Evolutionary conservation across 2,113 vertebrate species (phyloP).

Genomic region (Hippoglossus stenolepis): DNA sequence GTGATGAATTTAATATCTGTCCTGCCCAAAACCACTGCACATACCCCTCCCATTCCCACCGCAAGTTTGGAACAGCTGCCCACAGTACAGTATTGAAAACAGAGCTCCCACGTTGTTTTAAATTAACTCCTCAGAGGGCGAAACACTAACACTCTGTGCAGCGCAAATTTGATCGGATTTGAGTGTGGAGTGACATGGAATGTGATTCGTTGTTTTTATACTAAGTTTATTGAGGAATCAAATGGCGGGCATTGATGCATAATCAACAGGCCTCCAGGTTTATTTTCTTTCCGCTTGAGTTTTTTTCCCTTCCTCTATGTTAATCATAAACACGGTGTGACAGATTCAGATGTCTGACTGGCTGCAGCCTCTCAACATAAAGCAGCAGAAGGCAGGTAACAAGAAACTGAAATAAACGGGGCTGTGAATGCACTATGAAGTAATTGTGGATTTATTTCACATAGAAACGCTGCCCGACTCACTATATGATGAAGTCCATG

Average conservation of each 20-base stretch:
- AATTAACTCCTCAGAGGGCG: constrained; percentile 38
- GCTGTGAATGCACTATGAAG: not conserved
- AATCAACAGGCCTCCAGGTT: constrained; percentile 54
- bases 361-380: constrained; percentile 36
- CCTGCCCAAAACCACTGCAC: constrained; percentile 39
- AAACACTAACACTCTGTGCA: constrained; percentile 38
- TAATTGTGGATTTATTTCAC: constrained; percentile 33
- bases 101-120: constrained; percentile 53
- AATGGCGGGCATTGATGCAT: constrained; percentile 41
- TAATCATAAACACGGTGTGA: constrained; percentile 64
- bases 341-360: constrained; percentile 54
- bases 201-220: constrained; percentile 62
- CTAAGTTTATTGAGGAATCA: constrained; percentile 61
- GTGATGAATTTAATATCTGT: constrained; percentile 70
- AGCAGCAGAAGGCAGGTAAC: constrained; percentile 21
- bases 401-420: constrained; percentile 8
- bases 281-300: constrained; percentile 58
- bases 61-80: constrained; percentile 63
- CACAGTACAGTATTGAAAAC: constrained; percentile 58
- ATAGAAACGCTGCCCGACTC: constrained; percentile 34
- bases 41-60: constrained; percentile 45
- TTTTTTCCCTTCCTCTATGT: constrained; percentile 42
- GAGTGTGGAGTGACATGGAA: constrained; percentile 53
- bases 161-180: constrained; percentile 41
- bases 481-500: constrained; percentile 70